These are phyloP conservation scores for Miniopterus natalensis DNA, from an alignment of 2,113 vertebrate species.

Conservation along the genomic window DNA sequence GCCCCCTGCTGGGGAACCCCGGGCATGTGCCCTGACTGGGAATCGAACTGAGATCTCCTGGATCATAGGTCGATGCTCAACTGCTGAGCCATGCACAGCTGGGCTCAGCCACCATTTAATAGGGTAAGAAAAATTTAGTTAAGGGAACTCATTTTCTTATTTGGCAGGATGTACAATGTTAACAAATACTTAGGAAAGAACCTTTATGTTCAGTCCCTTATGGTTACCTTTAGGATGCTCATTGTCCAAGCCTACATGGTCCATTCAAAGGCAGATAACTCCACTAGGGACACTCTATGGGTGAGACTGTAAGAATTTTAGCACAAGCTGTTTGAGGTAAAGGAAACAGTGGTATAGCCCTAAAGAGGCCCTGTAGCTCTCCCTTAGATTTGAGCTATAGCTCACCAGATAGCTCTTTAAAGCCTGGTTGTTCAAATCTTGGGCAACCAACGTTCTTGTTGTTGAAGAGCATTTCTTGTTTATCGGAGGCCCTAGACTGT, in stretches of 20 bases:
- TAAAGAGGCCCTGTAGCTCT: background rate
- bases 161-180: background rate
- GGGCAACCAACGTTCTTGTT: background rate
- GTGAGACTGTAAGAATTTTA: background rate
- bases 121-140: background rate
- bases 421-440: background rate
- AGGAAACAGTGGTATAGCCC: background rate
- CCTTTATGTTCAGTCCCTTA: background rate
- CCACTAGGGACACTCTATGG: background rate
- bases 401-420: background rate
- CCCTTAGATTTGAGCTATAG: background rate
- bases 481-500: background rate
- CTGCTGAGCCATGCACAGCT: too few species aligned
- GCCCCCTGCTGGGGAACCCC: too few species aligned
- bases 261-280: background rate
- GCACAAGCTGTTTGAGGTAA: background rate
- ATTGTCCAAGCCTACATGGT: background rate
- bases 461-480: background rate
- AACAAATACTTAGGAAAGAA: background rate
- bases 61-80: too few species aligned
- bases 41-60: too few species aligned
- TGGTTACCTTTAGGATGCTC: background rate
- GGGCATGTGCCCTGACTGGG: too few species aligned
- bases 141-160: background rate
- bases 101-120: background rate